phyloP scores from a whole-genome alignment of 2,113 vertebrate genomes.

The Mirounga angustirostris region DNA sequence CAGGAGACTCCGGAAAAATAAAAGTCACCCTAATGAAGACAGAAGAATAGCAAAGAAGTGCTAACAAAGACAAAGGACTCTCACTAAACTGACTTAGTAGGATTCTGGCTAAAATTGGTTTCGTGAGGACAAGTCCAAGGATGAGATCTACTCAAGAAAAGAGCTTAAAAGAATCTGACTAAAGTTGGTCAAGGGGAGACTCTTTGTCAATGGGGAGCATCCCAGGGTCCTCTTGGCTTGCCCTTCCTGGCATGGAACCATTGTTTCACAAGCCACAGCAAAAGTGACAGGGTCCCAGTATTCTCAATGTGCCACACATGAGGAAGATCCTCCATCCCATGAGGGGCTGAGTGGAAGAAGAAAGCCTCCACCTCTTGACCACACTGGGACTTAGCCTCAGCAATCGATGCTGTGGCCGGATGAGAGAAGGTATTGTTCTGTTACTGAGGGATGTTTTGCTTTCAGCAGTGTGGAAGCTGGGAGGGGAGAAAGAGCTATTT shows the following conservation, averaged over 20 bases:
- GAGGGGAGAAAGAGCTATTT: neutral
- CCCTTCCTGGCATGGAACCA: neutral
- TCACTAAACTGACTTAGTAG: neutral
- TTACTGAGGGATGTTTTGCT: neutral
- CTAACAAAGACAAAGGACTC: neutral
- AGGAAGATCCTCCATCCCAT: neutral
- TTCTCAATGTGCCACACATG: neutral
- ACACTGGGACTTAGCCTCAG: neutral
- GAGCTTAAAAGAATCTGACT: neutral
- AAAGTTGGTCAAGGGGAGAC: neutral
- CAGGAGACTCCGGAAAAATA: neutral
- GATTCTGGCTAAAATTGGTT: neutral
- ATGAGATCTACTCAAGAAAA: neutral
- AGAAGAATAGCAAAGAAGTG: neutral
- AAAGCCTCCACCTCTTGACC: neutral
- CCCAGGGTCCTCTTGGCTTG: neutral
- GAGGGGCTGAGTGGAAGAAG: neutral
- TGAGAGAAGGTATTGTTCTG: neutral
- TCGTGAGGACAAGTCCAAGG: neutral
- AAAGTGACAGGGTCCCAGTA: neutral
- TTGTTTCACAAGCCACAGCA: neutral
- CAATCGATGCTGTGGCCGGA: neutral
- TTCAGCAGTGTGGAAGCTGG: neutral
- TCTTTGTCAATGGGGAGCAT: neutral
- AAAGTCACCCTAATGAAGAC: neutral